Conservation (phyloP, 2,888 invertebrate species). For the Melinaea marsaeus region DNA sequence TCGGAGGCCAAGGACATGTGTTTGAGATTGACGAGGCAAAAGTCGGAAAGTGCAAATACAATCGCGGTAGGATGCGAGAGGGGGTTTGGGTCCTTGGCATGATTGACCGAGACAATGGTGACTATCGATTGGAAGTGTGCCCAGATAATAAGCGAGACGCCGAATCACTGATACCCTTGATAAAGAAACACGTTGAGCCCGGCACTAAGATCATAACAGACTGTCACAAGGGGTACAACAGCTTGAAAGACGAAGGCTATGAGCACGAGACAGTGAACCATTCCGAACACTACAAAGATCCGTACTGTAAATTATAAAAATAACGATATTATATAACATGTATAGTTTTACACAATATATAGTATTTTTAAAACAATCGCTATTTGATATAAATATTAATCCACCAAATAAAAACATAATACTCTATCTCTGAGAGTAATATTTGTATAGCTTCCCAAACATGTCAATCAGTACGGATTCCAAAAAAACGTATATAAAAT, state of each 20-base stretch:
- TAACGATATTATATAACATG: too few species aligned
- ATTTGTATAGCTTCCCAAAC: too few species aligned
- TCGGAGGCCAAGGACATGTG: too few species aligned
- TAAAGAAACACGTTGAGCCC: slow-evolving; percentile 31
- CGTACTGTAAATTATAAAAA: not conserved
- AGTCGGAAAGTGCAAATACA: not conserved
- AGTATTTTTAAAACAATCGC: too few species aligned
- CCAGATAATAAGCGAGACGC: slow-evolving; percentile 22
- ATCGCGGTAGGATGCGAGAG: slow-evolving; percentile 7
- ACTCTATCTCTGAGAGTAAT: too few species aligned
- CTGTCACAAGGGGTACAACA: slow-evolving; percentile 26
- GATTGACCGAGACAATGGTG: slow-evolving; percentile 15
- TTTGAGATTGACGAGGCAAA: too few species aligned
- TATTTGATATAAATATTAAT: too few species aligned
- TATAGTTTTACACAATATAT: too few species aligned
- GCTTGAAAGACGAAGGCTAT: slow-evolving; percentile 22
- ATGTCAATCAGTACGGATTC: too few species aligned
- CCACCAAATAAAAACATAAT: too few species aligned
- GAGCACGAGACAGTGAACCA: slow-evolving; percentile 27
- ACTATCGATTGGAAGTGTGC: slow-evolving; percentile 9
- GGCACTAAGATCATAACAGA: slow-evolving; percentile 32
- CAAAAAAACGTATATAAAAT: too few species aligned
- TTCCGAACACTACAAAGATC: slow-evolving; percentile 15
- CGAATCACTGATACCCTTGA: slow-evolving; percentile 28
- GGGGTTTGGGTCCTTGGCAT: slow-evolving; percentile 32